A percentile compares a stretch with the other conserved stretches of the same genome.
These are phyloP conservation scores for Oreotrochilus melanogaster DNA, from an alignment of 2,113 vertebrate genomes.

Conservation along the genomic window DNA sequence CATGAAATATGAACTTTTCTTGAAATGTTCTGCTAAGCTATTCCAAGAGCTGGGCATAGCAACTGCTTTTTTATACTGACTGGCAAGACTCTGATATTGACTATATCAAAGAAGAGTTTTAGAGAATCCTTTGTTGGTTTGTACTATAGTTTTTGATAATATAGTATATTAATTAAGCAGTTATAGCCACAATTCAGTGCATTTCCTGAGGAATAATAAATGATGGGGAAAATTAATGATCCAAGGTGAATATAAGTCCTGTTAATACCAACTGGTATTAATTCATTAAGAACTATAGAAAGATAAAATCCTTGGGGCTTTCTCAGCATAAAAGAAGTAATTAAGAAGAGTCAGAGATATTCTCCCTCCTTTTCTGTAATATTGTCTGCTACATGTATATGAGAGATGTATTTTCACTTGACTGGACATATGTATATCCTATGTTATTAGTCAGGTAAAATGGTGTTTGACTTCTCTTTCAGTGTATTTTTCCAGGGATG, in stretches of 20 bases:
- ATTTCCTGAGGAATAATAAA: constrained; percentile 1
- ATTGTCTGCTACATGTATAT: neutral
- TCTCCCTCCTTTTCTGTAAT: neutral
- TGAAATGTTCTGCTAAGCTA: neutral
- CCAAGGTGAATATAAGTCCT: neutral
- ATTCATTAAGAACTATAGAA: neutral
- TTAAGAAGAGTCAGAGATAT: neutral
- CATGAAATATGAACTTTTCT: neutral
- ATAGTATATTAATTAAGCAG: neutral
- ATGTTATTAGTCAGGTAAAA: neutral
- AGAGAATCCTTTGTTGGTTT: neutral
- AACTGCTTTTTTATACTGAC: neutral
- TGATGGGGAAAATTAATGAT: neutral
- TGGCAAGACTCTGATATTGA: neutral
- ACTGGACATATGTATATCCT: neutral
- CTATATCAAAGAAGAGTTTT: neutral
- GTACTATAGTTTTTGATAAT: neutral
- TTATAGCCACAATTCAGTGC: neutral
- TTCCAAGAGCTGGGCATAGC: neutral
- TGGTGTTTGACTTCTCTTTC: neutral
- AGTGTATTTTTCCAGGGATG: neutral
- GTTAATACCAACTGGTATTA: neutral
- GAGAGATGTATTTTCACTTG: neutral
- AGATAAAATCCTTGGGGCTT: neutral
- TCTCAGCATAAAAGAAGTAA: neutral